Evolutionary conservation across 1,140 invertebrate species (phyloP).

Genomic region (Cyphomyrmex costatus): DNA sequence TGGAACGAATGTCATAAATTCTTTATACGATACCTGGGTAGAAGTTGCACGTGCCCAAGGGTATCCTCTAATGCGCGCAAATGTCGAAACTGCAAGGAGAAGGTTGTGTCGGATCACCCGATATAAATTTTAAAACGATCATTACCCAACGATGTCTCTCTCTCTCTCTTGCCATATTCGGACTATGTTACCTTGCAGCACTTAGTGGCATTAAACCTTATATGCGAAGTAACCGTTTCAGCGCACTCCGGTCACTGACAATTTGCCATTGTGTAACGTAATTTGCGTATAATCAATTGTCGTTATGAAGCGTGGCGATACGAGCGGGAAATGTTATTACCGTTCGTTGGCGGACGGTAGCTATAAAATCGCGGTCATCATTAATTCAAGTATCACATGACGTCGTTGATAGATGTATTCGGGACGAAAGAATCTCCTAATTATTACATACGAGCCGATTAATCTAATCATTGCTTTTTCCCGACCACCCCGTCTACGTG

Average conservation of each 20-base stretch:
- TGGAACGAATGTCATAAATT: not conserved
- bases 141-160: slow-evolving; percentile 73
- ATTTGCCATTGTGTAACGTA: slow-evolving; percentile 71
- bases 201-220: slow-evolving; percentile 70
- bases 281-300: slow-evolving; percentile 60
- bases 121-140: slow-evolving; percentile 70
- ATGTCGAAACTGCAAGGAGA: slow-evolving; percentile 62
- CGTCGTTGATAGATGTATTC: not conserved
- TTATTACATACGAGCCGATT: not conserved
- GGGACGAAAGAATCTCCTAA: not conserved
- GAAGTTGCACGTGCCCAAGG: not conserved
- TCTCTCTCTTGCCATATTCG: slow-evolving; percentile 63
- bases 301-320: slow-evolving; percentile 46
- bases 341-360: not conserved
- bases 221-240: slow-evolving; percentile 50
- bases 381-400: slow-evolving; percentile 29
- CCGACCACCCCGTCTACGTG: not conserved
- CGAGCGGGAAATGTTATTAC: slow-evolving; percentile 23
- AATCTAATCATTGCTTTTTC: not conserved
- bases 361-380: slow-evolving; percentile 27
- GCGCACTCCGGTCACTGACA: slow-evolving; percentile 57
- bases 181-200: slow-evolving; percentile 57
- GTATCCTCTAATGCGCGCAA: not conserved
- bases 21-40: not conserved
- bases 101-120: slow-evolving; percentile 44